phyloP scores from a whole-genome alignment of 2,797 vertebrate species.

The Chelon auratus region DNA sequence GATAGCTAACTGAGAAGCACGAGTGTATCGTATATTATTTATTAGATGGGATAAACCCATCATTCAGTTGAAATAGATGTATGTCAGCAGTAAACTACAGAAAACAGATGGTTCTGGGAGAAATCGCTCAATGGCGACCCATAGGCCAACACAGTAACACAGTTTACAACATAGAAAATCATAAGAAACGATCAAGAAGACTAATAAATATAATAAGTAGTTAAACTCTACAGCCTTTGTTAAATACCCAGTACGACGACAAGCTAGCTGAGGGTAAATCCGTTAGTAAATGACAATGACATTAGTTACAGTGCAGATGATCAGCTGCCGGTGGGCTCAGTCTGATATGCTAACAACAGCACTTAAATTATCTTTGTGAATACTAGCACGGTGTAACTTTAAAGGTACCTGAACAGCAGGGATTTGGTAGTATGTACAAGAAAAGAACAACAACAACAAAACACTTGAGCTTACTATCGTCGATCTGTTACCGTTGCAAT shows the following conservation, averaged over 20 bases:
- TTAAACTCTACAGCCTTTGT: background rate
- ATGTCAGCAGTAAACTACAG: slow-evolving; percentile 3
- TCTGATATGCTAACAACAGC: slow-evolving; percentile 27
- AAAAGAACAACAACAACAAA: background rate
- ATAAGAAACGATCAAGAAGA: background rate
- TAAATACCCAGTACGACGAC: background rate
- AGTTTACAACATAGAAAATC: background rate
- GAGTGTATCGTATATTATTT: background rate
- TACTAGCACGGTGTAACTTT: background rate
- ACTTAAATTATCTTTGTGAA: slow-evolving; percentile 5
- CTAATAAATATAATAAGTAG: background rate
- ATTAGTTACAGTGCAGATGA: slow-evolving; percentile 7
- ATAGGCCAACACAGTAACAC: background rate
- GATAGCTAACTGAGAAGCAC: background rate
- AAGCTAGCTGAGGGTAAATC: background rate
- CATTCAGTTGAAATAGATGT: background rate
- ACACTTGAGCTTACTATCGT: too few species aligned
- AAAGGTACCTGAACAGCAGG: background rate
- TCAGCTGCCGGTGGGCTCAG: background rate
- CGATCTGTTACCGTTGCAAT: background rate
- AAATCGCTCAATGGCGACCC: background rate
- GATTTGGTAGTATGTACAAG: background rate
- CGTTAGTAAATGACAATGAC: background rate
- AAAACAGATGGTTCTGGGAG: background rate
- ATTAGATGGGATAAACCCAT: background rate